Base-by-base conservation (phyloP, 2,797 vertebrate genomes). In the Gastrophryne carolinensis region DNA sequence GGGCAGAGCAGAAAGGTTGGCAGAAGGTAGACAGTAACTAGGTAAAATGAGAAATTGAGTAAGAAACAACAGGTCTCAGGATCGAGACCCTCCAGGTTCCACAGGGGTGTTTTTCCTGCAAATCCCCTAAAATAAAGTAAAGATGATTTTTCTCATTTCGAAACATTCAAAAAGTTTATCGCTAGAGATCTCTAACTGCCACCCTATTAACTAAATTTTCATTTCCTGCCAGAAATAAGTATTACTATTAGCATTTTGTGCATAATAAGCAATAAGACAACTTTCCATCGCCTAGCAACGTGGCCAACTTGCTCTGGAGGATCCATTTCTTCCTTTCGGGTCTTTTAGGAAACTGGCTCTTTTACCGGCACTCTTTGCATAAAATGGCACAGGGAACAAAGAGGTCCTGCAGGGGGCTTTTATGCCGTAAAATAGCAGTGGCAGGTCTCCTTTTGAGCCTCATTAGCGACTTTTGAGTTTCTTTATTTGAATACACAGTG, bases 211-310 rank as follows among this genome's bases (percentile, higher is more conserved):
- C 32, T 13, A 50, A 19, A 65, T 29, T 30, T 10, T 64, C n/a
- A 3, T 4, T 2, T 1, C 26, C 15, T 12, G n/a, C 44, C 49
- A 39, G 32, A n/a, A 11, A 17, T 17, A 54, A 54, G n/a, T 3
- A 24, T 19, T 34, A 21, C 12, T 6, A 29, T 24, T 30, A 15
- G 4, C 39, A 15, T 49, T 32, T 23, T 5, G 32, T 9, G 47
- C 44, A 71, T 29, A 60, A 44, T 49, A 41, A 60, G 57, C 27
- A 73, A 57, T 65, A 66, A 65, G 50, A 29, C 29, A 47, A 24
- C 24, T 53, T 57, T 73, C 71, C 72, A 27, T 70, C 74, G 17
- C 74, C 58, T 76, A 70, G 74, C 74, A 76, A 76, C 74, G 21
- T 37, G 9, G 5, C 49, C 35, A 3, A 17, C 66, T 49, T 56